Evolutionary conservation across 53 echinoderm and acorn worm species (phyloP), one percentile per base, ranked within the genome.

Genomic region (Apostichopus leukothele): DNA sequence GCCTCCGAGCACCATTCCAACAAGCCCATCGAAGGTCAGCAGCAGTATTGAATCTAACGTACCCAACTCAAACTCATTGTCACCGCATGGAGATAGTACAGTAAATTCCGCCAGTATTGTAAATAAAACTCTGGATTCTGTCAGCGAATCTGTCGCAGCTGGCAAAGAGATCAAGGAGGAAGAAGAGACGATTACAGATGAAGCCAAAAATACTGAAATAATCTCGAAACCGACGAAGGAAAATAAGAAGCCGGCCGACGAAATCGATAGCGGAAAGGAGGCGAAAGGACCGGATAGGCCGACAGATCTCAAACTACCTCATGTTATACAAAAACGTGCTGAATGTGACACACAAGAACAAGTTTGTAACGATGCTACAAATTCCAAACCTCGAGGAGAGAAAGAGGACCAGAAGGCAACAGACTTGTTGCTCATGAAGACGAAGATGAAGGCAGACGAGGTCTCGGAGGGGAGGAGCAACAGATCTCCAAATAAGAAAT

Each of bases 381-480:
- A 9, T 13, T 4, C 63, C 3, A 13, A 63, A 63, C 63, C 11
- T 11, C 63, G 13, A 0, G n/a, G 53, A 51, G 53, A 79, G 51
- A 79, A 23, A 54, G 7, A 8, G 4, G 81, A 81, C 55, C 55
- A 57, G 23, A 81, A 81, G 51, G 81, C 81, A 9, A 81, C 59
- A 1, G 81, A 81, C 1, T 52, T 81, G n/a, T 25, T 81, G 11
- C 57, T 81, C 18, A 20, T 59, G n/a, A 81, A 81, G 81, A 81
- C 81, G 51, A 81, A 81, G 77, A 81, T 57, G 16, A 25, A 81
- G 1, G 20, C 20, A 4, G 20, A 19, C 0, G 20, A 19, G 71
- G 21, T 71, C 10, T 7, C 1, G 10, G 57, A 57, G 57, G 57
- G 39, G 4, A 63, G 63, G 63, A 63, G 14, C 11, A 63, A 63